Conservation (phyloP, 2,797 vertebrate species). For the Catostomus latipinnis region DNA sequence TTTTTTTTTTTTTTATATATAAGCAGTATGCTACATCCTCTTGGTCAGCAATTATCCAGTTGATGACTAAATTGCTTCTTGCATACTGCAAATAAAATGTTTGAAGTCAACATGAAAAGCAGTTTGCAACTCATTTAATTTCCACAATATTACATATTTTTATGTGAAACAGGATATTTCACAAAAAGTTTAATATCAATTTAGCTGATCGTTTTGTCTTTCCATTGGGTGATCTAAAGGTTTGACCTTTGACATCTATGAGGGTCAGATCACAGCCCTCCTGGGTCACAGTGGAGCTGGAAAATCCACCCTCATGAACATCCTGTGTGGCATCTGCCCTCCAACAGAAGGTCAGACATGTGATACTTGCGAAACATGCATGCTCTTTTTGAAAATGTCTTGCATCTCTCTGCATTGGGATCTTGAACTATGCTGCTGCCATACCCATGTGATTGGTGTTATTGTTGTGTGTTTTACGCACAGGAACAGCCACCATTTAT, state of each 20-base stretch:
- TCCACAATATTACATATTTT: too few species aligned
- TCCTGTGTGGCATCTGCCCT: constrained; percentile 92
- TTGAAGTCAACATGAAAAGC: too few species aligned
- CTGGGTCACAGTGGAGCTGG: constrained; percentile 95
- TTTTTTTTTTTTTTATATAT: background rate
- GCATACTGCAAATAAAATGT: background rate
- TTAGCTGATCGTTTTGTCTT: background rate
- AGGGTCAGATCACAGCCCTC: constrained; percentile 95
- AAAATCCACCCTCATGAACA: constrained; percentile 95
- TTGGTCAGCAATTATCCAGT: background rate
- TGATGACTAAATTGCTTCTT: background rate
- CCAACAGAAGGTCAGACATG: constrained; percentile 80
- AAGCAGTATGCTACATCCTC: background rate
- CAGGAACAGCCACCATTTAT: constrained; percentile 89
- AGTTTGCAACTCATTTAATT: too few species aligned
- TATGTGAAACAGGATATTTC: too few species aligned
- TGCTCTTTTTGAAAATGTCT: background rate
- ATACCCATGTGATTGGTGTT: too few species aligned
- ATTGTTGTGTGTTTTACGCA: background rate
- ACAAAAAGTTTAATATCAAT: background rate
- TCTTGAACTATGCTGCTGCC: background rate
- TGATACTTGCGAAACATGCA: background rate
- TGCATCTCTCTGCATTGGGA: background rate
- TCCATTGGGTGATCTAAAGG: constrained; percentile 69
- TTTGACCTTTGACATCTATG: constrained; percentile 94